These are phyloP conservation scores for Toxonevra muliebris DNA, from an alignment of 2,888 invertebrate genomes.

Conservation along the genomic window DNA sequence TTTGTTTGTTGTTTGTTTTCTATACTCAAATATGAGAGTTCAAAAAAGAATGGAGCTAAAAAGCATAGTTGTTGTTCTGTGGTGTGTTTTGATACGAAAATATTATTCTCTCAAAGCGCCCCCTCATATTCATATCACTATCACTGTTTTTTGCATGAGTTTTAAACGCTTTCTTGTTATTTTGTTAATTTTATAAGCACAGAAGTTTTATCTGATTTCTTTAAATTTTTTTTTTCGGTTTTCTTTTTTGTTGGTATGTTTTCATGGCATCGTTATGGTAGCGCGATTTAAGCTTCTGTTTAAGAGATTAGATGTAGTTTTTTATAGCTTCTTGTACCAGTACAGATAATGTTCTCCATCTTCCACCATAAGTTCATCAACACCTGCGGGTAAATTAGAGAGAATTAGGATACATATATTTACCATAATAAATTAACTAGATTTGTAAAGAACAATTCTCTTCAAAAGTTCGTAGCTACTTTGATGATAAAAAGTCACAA, in stretches of 20 bases:
- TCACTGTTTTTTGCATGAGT: too few relatives aligned
- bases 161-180: too few relatives aligned
- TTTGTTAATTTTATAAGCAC: slow-evolving; percentile 13
- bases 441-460: too few relatives aligned
- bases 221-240: slow-evolving; percentile 26
- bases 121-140: too few relatives aligned
- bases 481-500: too few relatives aligned
- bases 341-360: slow-evolving; percentile 90
- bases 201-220: slow-evolving; percentile 17
- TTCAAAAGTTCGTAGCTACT: too few relatives aligned
- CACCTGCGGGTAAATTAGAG: slow-evolving; percentile 67
- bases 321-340: slow-evolving; percentile 92
- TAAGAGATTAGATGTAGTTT: slow-evolving; percentile 29
- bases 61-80: background rate
- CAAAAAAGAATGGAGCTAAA: background rate
- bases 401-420: too few relatives aligned
- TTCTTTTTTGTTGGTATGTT: slow-evolving; percentile 5
- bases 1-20: background rate
- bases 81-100: background rate
- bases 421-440: too few relatives aligned
- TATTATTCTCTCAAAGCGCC: background rate
- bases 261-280: slow-evolving; percentile 2
- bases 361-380: slow-evolving; percentile 86
- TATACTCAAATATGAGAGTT: slow-evolving; percentile 21
- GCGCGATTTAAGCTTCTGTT: slow-evolving; percentile 10